phyloP scores from a whole-genome alignment of 2,113 vertebrate species.

The Eolophus roseicapilla region DNA sequence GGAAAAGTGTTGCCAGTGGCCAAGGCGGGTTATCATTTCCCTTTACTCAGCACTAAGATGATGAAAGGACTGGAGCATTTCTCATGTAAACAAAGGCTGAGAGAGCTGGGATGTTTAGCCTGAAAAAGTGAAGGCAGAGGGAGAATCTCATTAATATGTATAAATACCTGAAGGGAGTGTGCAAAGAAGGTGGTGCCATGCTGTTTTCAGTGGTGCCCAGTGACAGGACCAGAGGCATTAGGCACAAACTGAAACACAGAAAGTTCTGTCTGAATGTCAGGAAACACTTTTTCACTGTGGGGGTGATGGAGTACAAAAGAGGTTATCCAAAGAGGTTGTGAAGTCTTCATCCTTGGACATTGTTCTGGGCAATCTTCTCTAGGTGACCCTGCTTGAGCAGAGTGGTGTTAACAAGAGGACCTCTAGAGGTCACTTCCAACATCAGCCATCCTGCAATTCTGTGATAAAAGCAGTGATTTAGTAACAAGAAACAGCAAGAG shows the following conservation, averaged over 20 bases:
- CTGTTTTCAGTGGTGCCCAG: background rate
- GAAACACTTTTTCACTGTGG: background rate
- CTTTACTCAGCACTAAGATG: background rate
- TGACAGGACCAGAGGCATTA: background rate
- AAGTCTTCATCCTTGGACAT: background rate
- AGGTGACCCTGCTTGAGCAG: background rate
- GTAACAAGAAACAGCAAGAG: background rate
- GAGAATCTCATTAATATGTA: no score
- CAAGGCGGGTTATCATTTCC: background rate
- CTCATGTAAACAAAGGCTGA: background rate
- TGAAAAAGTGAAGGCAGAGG: background rate
- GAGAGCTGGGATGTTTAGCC: background rate
- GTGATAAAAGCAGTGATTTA: background rate
- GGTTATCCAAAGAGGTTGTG: background rate
- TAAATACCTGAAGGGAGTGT: background rate
- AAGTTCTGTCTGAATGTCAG: background rate
- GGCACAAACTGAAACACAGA: background rate
- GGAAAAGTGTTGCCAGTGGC: background rate
- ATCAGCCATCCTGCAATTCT: background rate
- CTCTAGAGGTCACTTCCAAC: background rate
- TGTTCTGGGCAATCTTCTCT: background rate
- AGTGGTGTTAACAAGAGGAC: background rate
- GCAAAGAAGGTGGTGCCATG: accelerated
- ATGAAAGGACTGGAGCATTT: background rate
- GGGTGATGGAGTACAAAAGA: background rate